A percentile compares a stretch with the other conserved stretches of the same genome.
Evolutionary conservation across 2,113 vertebrate genomes (phyloP).

Genomic region (Falcunculus frontatus): DNA sequence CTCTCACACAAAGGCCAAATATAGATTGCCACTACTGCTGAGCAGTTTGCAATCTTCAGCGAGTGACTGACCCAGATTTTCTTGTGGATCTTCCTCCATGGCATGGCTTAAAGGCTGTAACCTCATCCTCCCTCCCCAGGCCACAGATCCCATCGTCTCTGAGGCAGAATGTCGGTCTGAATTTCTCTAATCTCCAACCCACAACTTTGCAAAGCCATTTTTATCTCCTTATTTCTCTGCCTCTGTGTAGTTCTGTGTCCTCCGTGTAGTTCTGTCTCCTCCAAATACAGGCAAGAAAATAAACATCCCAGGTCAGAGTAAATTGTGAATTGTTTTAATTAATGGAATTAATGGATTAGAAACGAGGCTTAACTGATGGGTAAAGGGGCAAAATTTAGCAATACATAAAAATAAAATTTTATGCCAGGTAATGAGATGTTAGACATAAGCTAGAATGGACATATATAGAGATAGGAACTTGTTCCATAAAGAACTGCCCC

Average conservation of each 20-base stretch:
- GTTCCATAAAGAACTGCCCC: background rate
- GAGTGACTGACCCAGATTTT: constrained; percentile 35
- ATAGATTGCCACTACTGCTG: background rate
- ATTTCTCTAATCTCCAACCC: background rate
- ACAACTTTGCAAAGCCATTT: background rate
- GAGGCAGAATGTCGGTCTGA: background rate
- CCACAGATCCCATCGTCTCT: background rate
- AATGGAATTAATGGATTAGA: background rate
- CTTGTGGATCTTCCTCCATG: background rate
- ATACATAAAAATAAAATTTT: background rate
- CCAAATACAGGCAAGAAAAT: background rate
- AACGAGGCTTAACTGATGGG: background rate
- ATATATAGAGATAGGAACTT: background rate
- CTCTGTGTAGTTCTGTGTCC: background rate
- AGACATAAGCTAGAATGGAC: background rate
- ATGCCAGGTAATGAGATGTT: background rate
- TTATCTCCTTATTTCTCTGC: background rate
- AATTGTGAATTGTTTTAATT: background rate
- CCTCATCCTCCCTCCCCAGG: background rate
- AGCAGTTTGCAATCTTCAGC: background rate
- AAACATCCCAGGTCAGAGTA: background rate
- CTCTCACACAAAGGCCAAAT: background rate
- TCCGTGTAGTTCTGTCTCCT: background rate
- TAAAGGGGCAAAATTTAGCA: background rate
- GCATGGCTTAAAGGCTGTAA: constrained; percentile 20